A percentile compares a stretch with the other conserved stretches of the same genome.
Evolutionary conservation across 2,797 vertebrate genomes (phyloP).

Genomic region (Eleutherodactylus coqui): DNA sequence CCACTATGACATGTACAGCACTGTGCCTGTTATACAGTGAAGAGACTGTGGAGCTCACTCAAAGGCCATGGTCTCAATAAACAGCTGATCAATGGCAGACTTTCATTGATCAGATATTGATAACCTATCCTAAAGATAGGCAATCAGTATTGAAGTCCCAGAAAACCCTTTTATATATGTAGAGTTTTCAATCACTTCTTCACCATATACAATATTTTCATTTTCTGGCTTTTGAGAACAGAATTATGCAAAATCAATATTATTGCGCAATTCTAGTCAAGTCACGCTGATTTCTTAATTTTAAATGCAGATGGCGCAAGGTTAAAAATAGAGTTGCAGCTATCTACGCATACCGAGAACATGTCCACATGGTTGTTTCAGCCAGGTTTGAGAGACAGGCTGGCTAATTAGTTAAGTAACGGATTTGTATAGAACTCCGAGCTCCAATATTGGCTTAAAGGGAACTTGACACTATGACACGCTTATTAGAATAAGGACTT

Average conservation of each 20-base stretch:
- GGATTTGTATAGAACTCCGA: neutral
- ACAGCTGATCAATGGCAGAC: too few relatives aligned
- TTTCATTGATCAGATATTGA: too few relatives aligned
- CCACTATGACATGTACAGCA: too few relatives aligned
- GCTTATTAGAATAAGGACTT: neutral
- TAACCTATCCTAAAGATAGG: too few relatives aligned
- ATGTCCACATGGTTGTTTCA: neutral
- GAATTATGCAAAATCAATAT: neutral
- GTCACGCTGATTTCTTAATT: neutral
- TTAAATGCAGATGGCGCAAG: neutral
- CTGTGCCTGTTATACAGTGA: too few relatives aligned
- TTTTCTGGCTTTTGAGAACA: neutral
- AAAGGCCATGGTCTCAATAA: too few relatives aligned
- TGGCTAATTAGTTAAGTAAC: slow-evolving; percentile 10
- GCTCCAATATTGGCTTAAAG: neutral
- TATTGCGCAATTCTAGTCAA: neutral
- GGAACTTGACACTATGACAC: neutral
- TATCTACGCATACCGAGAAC: neutral
- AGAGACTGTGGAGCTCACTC: too few relatives aligned
- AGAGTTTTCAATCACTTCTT: neutral
- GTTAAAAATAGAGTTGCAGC: neutral
- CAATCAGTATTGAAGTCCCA: too few relatives aligned
- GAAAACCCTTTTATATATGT: too few relatives aligned
- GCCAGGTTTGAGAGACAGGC: neutral
- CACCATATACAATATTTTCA: neutral